Evolutionary conservation across 2,797 vertebrate genomes (phyloP), one percentile per base, ranked within the genome.

Genomic region (Protosalanx chinensis): DNA sequence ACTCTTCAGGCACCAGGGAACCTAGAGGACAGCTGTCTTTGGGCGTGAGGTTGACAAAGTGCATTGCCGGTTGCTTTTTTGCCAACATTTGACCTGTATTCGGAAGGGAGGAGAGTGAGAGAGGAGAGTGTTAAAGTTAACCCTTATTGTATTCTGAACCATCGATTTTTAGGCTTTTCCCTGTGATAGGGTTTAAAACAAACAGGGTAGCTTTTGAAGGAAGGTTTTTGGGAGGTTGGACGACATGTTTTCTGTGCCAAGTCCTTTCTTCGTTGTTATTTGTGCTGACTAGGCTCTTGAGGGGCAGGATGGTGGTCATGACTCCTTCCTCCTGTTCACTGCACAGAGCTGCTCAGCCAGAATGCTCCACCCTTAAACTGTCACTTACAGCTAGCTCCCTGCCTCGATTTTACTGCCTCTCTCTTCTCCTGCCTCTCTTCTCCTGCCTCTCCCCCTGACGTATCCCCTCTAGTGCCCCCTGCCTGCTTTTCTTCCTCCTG

Each of bases 241-340:
- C 51, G 18, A 53, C 51, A 6, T 53, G 51, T 53, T 53, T 49
- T 53, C 51, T 53, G 51, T n/a, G 35, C 16, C 23, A n/a, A 27
- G 35, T 16, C 63, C 12, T 5, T 18, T n/a, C 61, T 30, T 32
- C 57, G 72, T 83, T 78, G 6, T 84, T 72, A 77, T 73, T 61
- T 73, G 73, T 76, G 83, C 82, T 84, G 84, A 86, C 80, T 57
- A 75, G 76, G 79, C 84, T n/a, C 86, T 83, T 79, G 74, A 70
- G 81, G 79, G 82, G 76, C 84, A 61, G 20, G 3, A 75, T 79
- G 74, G 77, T 79, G 82, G 84, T 81, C 86, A 76, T 77, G 83
- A 84, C 81, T 86, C 74, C 64, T 79, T 82, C 73, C 79, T 78
- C 79, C 77, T 79, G 69, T 87, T 79, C 83, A 76, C 64, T 41